Conservation (phyloP, 2,888 invertebrate genomes). For the Thecocarcelia acutangulata region DNA sequence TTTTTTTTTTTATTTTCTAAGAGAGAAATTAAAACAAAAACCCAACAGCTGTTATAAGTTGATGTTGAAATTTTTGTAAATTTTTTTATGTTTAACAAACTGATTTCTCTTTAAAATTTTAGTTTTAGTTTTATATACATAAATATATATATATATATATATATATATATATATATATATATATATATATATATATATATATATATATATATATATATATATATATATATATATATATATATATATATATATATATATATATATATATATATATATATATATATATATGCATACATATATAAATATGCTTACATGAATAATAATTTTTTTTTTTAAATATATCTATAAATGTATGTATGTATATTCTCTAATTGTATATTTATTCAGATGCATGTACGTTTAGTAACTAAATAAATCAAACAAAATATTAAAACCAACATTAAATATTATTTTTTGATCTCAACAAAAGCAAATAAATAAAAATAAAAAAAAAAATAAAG, state of each 20-base stretch:
- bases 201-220: conserved; percentile 41
- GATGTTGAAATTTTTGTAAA: conserved; percentile 59
- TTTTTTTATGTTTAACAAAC: conserved; percentile 31
- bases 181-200: conserved; percentile 40
- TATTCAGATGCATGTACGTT: conserved; percentile 30
- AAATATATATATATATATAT: no score
- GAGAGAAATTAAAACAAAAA: conserved; percentile 46
- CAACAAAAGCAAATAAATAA: conserved; percentile 52
- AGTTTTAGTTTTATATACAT: conserved; percentile 54
- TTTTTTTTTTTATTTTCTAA: conserved; percentile 33
- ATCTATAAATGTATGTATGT: conserved; percentile 47
- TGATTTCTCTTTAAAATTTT: conserved; percentile 44
- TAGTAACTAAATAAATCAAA: conserved; percentile 50
- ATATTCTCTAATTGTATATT: conserved; percentile 44
- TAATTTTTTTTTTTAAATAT: conserved; percentile 50
- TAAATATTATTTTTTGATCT: conserved; percentile 72
- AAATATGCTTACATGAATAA: conserved; percentile 60
- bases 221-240: conserved; percentile 42
- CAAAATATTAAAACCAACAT: conserved; percentile 26
- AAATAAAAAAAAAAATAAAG: conserved; percentile 37
- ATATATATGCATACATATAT: conserved; percentile 15
- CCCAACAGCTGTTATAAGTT: conserved; percentile 61
- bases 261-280: conserved; percentile 38
- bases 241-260: conserved; percentile 42
- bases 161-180: conserved; percentile 10